These are phyloP conservation scores for Drosophila macrothrix DNA, from an alignment of 2,888 invertebrate species.

Conservation along the genomic window DNA sequence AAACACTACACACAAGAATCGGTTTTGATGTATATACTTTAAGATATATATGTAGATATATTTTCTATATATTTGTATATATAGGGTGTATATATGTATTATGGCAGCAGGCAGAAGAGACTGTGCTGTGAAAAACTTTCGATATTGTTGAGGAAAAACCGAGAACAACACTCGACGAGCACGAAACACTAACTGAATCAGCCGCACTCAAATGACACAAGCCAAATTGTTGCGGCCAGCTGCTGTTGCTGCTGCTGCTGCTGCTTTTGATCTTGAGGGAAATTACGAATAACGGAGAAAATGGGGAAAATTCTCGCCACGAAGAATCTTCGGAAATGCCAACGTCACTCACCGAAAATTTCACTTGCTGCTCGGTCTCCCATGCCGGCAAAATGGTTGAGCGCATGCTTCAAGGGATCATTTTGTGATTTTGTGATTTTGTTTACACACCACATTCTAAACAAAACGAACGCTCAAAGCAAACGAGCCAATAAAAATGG, in stretches of 20 bases:
- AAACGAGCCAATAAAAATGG: slow-evolving; percentile 9
- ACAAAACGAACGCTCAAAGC: slow-evolving; percentile 35
- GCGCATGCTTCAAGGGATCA: slow-evolving; percentile 53
- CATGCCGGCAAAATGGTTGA: slow-evolving; percentile 38
- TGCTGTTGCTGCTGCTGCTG: slow-evolving; percentile 10
- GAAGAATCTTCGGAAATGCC: slow-evolving; percentile 37
- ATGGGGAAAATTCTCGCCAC: slow-evolving; percentile 21
- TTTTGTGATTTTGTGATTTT: slow-evolving; percentile 26
- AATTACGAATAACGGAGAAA: slow-evolving; percentile 15
- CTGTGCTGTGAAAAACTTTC: slow-evolving; percentile 80
- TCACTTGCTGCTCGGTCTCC: slow-evolving; percentile 21
- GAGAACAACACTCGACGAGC: slow-evolving; percentile 86
- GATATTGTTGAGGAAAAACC: slow-evolving; percentile 83
- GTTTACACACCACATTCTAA: slow-evolving; percentile 69
- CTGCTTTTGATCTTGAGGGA: slow-evolving; percentile 43
- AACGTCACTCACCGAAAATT: slow-evolving; percentile 32
- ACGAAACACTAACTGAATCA: slow-evolving; percentile 85
- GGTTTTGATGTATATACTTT: slow-evolving; percentile 35
- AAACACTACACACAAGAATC: slow-evolving; percentile 36
- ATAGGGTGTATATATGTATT: slow-evolving; percentile 46
- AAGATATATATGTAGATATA: slow-evolving; percentile 40
- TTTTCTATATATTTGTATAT: slow-evolving; percentile 63
- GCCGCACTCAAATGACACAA: slow-evolving; percentile 45
- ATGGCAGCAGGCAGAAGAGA: slow-evolving; percentile 56
- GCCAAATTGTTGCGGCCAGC: slow-evolving; percentile 27